These are phyloP conservation scores for Clarias pachynema DNA, from an alignment of 2,797 vertebrate genomes.

Conservation along the genomic window DNA sequence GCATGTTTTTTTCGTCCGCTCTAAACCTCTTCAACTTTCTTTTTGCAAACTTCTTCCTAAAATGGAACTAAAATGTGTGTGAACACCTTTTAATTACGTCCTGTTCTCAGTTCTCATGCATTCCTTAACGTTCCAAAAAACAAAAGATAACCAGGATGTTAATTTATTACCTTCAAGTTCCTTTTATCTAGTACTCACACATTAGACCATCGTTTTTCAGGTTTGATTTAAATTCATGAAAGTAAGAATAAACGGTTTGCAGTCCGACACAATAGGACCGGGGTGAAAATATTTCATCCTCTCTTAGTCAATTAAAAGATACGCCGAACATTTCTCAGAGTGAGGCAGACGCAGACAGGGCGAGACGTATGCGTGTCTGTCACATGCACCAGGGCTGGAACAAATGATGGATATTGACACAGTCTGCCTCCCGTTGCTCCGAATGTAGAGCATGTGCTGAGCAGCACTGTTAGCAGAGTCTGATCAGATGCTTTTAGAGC, in stretches of 20 bases:
- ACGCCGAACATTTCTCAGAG: background rate
- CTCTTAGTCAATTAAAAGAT: constrained; percentile 20
- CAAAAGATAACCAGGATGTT: background rate
- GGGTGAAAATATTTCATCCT: background rate
- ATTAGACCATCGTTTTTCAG: background rate
- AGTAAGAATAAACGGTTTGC: background rate
- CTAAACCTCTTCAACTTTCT: background rate
- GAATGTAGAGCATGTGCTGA: constrained; percentile 13
- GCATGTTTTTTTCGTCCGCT: background rate
- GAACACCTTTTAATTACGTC: background rate
- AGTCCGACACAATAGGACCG: background rate
- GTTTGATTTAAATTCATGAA: background rate
- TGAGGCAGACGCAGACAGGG: background rate
- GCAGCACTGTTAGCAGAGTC: background rate
- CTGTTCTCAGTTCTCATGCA: background rate
- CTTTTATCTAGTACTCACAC: background rate
- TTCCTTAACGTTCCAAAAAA: constrained; percentile 6
- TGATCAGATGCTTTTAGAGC: constrained; percentile 31
- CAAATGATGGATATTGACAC: constrained; percentile 30
- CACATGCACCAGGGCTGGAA: constrained; percentile 1
- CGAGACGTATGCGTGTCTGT: background rate
- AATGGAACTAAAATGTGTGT: constrained; percentile 26
- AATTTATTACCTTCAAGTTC: background rate
- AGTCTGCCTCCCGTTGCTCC: constrained; percentile 10
- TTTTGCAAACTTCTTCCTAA: constrained; percentile 25